phyloP scores from a whole-genome alignment of 2,797 vertebrate species.

The Orestias chungarensis region DNA sequence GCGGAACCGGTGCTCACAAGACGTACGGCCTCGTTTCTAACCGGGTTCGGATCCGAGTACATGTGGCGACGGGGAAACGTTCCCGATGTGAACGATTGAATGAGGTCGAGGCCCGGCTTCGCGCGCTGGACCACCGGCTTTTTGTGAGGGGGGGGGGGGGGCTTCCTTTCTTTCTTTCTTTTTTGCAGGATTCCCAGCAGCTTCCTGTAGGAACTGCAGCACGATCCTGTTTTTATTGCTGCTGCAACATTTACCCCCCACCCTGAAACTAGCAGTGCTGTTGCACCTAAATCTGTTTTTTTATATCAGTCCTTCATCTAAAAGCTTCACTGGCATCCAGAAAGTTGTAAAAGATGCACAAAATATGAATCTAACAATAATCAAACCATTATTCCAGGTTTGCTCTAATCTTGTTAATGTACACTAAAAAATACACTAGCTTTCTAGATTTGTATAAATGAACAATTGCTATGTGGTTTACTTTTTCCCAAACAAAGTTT shows the following conservation, averaged over 20 bases:
- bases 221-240: constrained; percentile 36
- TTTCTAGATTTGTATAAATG: too few relatives aligned
- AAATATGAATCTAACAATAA: too few relatives aligned
- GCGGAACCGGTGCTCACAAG: constrained; percentile 8
- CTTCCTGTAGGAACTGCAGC: constrained; percentile 73
- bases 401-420: too few relatives aligned
- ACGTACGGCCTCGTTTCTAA: constrained; percentile 1
- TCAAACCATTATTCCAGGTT: too few relatives aligned
- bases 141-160: constrained; percentile 25
- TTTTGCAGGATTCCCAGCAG: constrained; percentile 60
- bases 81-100: constrained; percentile 50
- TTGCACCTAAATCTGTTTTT: too few relatives aligned
- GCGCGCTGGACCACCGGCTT: constrained; percentile 61
- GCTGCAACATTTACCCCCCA: constrained; percentile 41
- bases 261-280: constrained; percentile 22
- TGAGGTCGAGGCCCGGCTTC: constrained; percentile 60
- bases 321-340: too few relatives aligned
- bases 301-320: too few relatives aligned
- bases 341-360: too few relatives aligned
- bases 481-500: too few relatives aligned
- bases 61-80: constrained; percentile 7
- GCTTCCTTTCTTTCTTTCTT: too few relatives aligned
- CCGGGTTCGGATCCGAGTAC: not conserved
- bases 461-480: too few relatives aligned
- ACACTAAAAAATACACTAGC: too few relatives aligned